Conservation (phyloP, 2,797 vertebrate species). For the Urophycis tenuis region DNA sequence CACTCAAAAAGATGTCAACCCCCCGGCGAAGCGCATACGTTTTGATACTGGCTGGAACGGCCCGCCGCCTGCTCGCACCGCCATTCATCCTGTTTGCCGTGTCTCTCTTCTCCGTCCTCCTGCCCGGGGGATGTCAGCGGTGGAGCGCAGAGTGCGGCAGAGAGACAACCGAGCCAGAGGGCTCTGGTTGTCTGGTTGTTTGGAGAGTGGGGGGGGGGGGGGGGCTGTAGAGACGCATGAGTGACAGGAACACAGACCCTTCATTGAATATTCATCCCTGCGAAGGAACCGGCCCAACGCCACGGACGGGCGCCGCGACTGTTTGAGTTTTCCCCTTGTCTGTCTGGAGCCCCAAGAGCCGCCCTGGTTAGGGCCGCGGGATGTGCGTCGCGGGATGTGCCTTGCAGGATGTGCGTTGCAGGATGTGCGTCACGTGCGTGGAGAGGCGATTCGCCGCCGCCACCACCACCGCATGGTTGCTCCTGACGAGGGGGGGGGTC, state of each 20-base stretch:
- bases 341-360: background rate
- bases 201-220: constrained; percentile 41
- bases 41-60: background rate
- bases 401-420: constrained; percentile 30
- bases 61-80: no score
- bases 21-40: background rate
- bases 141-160: no score
- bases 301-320: constrained; percentile 46
- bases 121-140: no score
- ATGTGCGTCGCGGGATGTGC: constrained; percentile 37
- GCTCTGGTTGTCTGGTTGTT: no score
- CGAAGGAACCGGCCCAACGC: constrained; percentile 53
- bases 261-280: constrained; percentile 67
- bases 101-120: background rate
- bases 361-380: no score
- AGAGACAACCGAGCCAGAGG: constrained; percentile 21
- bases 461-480: background rate
- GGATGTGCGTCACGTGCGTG: constrained; percentile 27
- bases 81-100: background rate
- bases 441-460: background rate
- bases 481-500: background rate
- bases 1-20: no score
- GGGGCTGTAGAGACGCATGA: constrained; percentile 40
- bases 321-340: background rate
- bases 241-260: constrained; percentile 41